Evolutionary conservation across 2,888 invertebrate species (phyloP).

Genomic region (Microplitis manilae): DNA sequence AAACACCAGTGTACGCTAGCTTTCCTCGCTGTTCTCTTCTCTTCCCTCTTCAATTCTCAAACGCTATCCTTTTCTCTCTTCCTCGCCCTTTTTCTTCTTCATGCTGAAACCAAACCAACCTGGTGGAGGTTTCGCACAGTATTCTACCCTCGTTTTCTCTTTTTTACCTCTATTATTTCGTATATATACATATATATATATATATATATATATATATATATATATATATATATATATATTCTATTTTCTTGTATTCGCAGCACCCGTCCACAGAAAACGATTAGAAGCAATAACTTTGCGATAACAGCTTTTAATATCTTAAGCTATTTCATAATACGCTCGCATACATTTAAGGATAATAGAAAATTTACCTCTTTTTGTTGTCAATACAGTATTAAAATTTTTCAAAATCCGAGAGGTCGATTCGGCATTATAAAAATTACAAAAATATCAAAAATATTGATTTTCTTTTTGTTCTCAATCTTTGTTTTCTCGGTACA

Average conservation of each 20-base stretch:
- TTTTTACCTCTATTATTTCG: constrained; percentile 21
- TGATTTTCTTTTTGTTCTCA: too few relatives aligned
- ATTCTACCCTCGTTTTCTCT: constrained; percentile 20
- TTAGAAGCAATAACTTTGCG: constrained; percentile 70
- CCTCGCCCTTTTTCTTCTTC: constrained; percentile 37
- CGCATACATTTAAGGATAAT: not conserved
- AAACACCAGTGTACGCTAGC: constrained; percentile 71
- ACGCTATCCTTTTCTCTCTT: constrained; percentile 30
- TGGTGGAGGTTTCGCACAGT: constrained; percentile 32
- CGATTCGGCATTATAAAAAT: too few relatives aligned
- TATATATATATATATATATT: constrained; percentile 28
- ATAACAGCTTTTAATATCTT: constrained; percentile 69
- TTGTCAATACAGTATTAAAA: not conserved
- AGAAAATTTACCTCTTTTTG: not conserved
- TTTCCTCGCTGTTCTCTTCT: constrained; percentile 63
- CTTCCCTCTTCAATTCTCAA: constrained; percentile 43
- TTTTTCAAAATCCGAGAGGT: too few relatives aligned
- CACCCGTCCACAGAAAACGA: constrained; percentile 60
- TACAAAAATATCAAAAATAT: too few relatives aligned
- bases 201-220: constrained; percentile 15
- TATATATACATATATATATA: not conserved
- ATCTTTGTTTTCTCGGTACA: too few relatives aligned
- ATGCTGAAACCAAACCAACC: constrained; percentile 27
- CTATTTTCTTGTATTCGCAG: constrained; percentile 36
- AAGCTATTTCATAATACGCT: constrained; percentile 36